Evolutionary conservation across 2,888 invertebrate genomes (phyloP).

Genomic region (Pterostichus madidus): DNA sequence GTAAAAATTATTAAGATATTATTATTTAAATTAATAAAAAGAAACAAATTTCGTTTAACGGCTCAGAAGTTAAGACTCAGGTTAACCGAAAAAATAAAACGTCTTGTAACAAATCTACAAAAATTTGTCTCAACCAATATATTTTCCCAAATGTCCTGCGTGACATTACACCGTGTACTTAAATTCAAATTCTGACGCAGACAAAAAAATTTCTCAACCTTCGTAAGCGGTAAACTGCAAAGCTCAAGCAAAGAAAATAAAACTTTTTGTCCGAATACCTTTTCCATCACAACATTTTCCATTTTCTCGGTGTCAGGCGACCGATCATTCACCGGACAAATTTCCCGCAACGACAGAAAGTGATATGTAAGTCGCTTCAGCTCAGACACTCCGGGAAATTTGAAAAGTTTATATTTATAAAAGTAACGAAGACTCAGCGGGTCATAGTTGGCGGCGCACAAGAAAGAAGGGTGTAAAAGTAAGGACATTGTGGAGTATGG

Average conservation of each 20-base stretch:
- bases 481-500: background rate
- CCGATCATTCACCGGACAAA: slow-evolving; percentile 34
- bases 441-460: background rate
- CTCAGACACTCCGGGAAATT: slow-evolving; percentile 34
- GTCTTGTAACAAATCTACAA: no score
- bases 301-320: slow-evolving; percentile 30
- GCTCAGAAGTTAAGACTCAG: no score
- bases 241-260: background rate
- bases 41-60: no score
- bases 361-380: slow-evolving; percentile 26
- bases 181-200: background rate
- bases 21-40: no score
- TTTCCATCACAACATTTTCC: slow-evolving; percentile 22
- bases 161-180: background rate
- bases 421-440: background rate
- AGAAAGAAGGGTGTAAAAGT: background rate
- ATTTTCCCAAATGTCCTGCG: background rate
- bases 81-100: no score
- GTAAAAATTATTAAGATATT: no score
- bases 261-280: slow-evolving; percentile 11
- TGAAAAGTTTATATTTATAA: slow-evolving; percentile 50
- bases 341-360: slow-evolving; percentile 1
- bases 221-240: background rate
- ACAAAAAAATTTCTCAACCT: background rate
- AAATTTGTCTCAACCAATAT: no score